phyloP scores from a whole-genome alignment of 2,888 invertebrate genomes.

The Rhagium mordax region DNA sequence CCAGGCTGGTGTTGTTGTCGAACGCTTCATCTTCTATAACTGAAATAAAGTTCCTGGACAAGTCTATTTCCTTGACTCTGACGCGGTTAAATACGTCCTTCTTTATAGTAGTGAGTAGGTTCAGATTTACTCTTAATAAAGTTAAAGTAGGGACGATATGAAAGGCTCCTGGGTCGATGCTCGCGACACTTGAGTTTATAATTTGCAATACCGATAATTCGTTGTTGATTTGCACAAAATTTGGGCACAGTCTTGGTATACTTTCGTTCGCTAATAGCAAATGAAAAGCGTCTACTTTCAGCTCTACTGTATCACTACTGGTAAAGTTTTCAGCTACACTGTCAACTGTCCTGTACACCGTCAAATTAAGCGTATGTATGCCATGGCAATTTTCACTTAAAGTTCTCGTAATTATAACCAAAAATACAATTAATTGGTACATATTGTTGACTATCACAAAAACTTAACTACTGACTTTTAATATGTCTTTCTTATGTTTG shows the following conservation, averaged over 20 bases:
- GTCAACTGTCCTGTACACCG: constrained; percentile 48
- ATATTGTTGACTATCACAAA: constrained; percentile 21
- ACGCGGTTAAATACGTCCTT: constrained; percentile 59
- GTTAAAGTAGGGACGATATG: constrained; percentile 58
- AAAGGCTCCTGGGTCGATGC: constrained; percentile 60
- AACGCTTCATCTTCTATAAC: constrained; percentile 59
- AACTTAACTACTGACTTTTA: constrained; percentile 28
- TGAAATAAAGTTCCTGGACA: constrained; percentile 58
- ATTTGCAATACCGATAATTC: constrained; percentile 58
- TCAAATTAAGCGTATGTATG: constrained; percentile 40
- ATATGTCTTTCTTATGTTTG: constrained; percentile 21
- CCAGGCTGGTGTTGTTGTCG: constrained; percentile 59
- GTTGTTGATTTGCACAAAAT: constrained; percentile 50
- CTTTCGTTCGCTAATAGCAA: constrained; percentile 50
- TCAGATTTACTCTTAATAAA: constrained; percentile 57
- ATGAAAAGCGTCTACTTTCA: constrained; percentile 54
- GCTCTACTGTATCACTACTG: constrained; percentile 37
- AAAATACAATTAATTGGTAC: constrained; percentile 29
- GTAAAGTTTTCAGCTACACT: constrained; percentile 47
- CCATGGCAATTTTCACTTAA: constrained; percentile 21
- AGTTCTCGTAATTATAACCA: constrained; percentile 11
- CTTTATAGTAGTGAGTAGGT: constrained; percentile 55
- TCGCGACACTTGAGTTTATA: constrained; percentile 53
- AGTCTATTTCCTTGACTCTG: constrained; percentile 59
- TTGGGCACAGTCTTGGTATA: constrained; percentile 49